Percentiles rank a stretch among this genome's conserved stretches.
Evolutionary conservation across 37 sponge, comb jelly and placozoan genomes (phyloP).

Genomic region (Axinella damicornis): DNA sequence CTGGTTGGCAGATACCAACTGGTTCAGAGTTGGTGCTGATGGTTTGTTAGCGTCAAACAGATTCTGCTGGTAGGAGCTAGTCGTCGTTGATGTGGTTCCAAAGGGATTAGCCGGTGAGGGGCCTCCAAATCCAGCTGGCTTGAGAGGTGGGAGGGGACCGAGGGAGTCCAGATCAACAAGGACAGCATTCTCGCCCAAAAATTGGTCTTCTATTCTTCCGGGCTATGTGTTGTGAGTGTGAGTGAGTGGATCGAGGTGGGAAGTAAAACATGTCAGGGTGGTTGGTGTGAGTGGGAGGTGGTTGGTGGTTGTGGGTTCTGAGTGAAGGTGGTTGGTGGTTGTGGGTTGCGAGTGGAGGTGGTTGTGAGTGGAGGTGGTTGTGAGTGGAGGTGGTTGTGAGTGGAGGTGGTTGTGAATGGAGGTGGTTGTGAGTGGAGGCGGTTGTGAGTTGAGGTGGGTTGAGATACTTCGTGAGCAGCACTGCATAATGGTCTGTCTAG

Average conservation of each 20-base stretch:
- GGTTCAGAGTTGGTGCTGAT: conserved; percentile 55
- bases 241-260: neutral
- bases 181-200: conserved; percentile 72
- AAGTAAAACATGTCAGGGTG: neutral
- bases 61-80: conserved; percentile 7
- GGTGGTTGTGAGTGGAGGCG: neutral
- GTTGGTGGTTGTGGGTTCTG: too few relatives aligned
- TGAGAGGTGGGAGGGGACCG: neutral
- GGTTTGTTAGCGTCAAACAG: conserved; percentile 63
- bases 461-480: too few relatives aligned
- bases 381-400: too few relatives aligned
- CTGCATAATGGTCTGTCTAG: too few relatives aligned
- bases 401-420: too few relatives aligned
- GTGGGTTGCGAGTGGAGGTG: too few relatives aligned
- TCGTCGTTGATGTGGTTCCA: conserved; percentile 5
- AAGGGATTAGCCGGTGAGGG: conserved; percentile 60
- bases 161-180: conserved; percentile 86
- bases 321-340: too few relatives aligned
- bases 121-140: neutral
- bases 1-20: conserved; percentile 20
- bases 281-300: neutral
- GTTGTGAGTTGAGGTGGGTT: neutral
- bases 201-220: conserved; percentile 71
- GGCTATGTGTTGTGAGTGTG: conserved; percentile 19
- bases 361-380: too few relatives aligned